These are phyloP conservation scores for Chrysoperla carnea DNA, from an alignment of 1,140 invertebrate genomes.

Conservation along the genomic window DNA sequence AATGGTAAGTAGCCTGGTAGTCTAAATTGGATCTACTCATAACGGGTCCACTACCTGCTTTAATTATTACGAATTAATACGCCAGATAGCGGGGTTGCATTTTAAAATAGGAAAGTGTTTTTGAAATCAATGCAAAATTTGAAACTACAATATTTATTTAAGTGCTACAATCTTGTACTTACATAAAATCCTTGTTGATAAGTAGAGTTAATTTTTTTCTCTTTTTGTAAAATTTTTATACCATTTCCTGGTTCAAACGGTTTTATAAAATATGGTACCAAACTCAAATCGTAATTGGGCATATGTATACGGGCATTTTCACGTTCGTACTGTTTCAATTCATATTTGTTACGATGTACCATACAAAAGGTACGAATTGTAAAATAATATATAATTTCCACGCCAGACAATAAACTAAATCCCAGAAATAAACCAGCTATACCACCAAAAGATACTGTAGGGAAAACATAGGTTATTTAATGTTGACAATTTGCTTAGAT, in stretches of 20 bases:
- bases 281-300: conserved; percentile 13
- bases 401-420: conserved; percentile 49
- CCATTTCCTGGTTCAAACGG: conserved; percentile 10
- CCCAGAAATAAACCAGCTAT: conserved; percentile 60
- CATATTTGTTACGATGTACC: conserved; percentile 20
- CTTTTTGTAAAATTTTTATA: conserved; percentile 3
- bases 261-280: conserved; percentile 15
- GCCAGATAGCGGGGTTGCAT: too few species aligned
- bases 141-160: too few species aligned
- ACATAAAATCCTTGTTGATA: background rate
- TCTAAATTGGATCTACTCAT: too few species aligned
- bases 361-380: conserved; percentile 46
- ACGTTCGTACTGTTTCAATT: conserved; percentile 11
- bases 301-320: conserved; percentile 8
- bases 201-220: background rate
- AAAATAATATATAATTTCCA: conserved; percentile 57
- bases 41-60: too few species aligned
- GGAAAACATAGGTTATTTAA: background rate
- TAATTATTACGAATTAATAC: too few species aligned
- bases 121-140: too few species aligned
- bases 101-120: too few species aligned
- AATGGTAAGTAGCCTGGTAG: too few species aligned
- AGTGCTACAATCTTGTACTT: too few species aligned
- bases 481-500: too few species aligned
- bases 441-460: conserved; percentile 47